These are phyloP conservation scores for Subanguina moxae DNA, from an alignment of 1,140 invertebrate genomes.

Conservation along the genomic window DNA sequence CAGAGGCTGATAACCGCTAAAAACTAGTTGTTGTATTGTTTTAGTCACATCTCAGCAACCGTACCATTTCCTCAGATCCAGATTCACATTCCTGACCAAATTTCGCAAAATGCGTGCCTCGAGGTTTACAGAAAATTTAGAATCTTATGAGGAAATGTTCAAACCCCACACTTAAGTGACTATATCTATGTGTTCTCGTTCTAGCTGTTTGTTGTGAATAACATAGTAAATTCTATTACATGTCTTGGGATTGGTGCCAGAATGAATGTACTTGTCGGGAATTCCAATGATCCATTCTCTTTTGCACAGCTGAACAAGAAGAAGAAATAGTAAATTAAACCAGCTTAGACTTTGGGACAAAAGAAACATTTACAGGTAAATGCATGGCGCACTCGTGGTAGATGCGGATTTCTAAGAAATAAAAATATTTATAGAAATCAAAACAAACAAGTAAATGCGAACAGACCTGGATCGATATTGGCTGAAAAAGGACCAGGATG, in stretches of 20 bases:
- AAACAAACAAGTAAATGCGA: background rate
- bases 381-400: slow-evolving; percentile 56
- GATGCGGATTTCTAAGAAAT: slow-evolving; percentile 46
- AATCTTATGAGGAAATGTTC: no score
- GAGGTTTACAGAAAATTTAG: no score
- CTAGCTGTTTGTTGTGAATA: no score
- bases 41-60: no score
- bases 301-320: slow-evolving; percentile 50
- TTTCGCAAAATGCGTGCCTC: no score
- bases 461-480: slow-evolving; percentile 49
- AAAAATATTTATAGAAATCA: background rate
- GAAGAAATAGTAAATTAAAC: background rate
- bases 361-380: slow-evolving; percentile 26
- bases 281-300: slow-evolving; percentile 58
- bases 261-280: slow-evolving; percentile 55
- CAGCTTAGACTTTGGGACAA: background rate
- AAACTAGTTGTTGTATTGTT: no score
- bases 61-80: no score
- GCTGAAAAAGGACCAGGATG: slow-evolving; percentile 10
- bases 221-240: slow-evolving; percentile 7
- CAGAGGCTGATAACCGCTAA: no score
- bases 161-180: no score
- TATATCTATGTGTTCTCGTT: no score
- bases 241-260: slow-evolving; percentile 34
- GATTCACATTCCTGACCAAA: no score